phyloP scores from a whole-genome alignment of 2,113 vertebrate genomes.

The Alethe castanea region DNA sequence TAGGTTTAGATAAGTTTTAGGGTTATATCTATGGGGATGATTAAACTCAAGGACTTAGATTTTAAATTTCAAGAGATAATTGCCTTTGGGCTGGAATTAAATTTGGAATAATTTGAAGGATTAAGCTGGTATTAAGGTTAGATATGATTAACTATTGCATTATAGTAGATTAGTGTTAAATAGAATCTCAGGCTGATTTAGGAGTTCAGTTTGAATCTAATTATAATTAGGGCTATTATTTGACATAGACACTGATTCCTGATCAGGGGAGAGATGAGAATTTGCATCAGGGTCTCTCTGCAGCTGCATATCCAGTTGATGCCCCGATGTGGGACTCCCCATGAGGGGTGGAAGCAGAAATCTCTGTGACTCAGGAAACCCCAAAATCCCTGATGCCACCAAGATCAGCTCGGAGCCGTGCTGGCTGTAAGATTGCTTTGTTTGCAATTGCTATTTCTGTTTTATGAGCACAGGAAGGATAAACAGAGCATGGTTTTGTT shows the following conservation, averaged over 20 bases:
- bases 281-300: neutral
- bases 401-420: neutral
- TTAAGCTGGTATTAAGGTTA: slow-evolving; percentile 5
- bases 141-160: neutral
- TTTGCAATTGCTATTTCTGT: neutral
- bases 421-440: neutral
- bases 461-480: neutral
- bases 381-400: neutral
- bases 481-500: neutral
- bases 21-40: neutral
- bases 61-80: neutral
- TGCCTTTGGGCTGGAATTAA: slow-evolving; percentile 2
- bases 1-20: neutral
- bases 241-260: neutral
- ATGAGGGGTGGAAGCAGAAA: neutral
- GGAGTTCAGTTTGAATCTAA: neutral
- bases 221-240: neutral
- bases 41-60: neutral
- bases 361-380: neutral
- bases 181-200: neutral
- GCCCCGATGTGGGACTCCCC: neutral
- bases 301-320: neutral
- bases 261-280: neutral
- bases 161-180: neutral
- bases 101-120: slow-evolving; percentile 16